Percentiles rank a stretch among this genome's conserved stretches.
phyloP scores from a whole-genome alignment of 2,888 invertebrate genomes.

The Flexamia atlantica region DNA sequence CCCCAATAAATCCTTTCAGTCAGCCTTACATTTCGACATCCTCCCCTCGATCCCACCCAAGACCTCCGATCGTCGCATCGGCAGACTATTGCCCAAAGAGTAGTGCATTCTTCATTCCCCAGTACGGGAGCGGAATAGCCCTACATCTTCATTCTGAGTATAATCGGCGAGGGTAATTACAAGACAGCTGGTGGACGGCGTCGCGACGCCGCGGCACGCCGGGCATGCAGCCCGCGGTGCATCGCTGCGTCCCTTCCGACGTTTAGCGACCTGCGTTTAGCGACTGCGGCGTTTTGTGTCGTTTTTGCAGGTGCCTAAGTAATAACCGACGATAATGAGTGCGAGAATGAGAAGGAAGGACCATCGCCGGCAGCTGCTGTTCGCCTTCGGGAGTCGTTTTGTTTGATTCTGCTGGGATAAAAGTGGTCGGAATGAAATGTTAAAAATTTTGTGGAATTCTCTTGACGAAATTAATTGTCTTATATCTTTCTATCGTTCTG shows the following conservation, averaged over 20 bases:
- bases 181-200: background rate
- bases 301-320: slow-evolving; percentile 46
- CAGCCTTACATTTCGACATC: too few relatives aligned
- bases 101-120: background rate
- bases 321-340: slow-evolving; percentile 29
- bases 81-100: too few relatives aligned
- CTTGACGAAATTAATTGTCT: too few relatives aligned
- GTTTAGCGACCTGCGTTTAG: background rate
- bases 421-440: too few relatives aligned
- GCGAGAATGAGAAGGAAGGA: background rate
- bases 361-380: background rate
- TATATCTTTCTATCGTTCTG: too few relatives aligned
- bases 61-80: too few relatives aligned
- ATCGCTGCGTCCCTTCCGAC: background rate
- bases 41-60: too few relatives aligned
- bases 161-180: slow-evolving; percentile 51
- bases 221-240: background rate
- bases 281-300: background rate
- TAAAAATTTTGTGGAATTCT: background rate
- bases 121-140: slow-evolving; percentile 42
- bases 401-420: too few relatives aligned
- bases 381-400: background rate
- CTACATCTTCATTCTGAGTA: slow-evolving; percentile 35
- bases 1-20: too few relatives aligned
- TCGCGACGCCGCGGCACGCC: background rate